phyloP scores from a whole-genome alignment of 2,888 invertebrate genomes.

The Plusia festucae region DNA sequence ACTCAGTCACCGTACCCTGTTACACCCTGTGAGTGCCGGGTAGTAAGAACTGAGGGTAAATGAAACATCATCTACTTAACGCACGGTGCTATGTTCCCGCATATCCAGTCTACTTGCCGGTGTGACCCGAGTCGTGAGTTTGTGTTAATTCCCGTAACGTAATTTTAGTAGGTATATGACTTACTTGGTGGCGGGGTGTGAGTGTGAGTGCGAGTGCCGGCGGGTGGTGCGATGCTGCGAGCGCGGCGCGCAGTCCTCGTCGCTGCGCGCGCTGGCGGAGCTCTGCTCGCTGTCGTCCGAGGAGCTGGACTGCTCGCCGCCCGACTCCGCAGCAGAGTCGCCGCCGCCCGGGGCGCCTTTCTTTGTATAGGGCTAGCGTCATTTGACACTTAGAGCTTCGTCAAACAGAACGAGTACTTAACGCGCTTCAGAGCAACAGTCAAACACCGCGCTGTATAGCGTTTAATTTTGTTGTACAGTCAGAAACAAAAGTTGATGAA shows the following conservation, averaged over 20 bases:
- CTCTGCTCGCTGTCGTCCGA: slow-evolving; percentile 79
- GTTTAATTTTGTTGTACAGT: no score
- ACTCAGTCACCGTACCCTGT: no score
- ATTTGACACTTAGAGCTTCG: slow-evolving; percentile 44
- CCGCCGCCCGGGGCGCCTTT: slow-evolving; percentile 78
- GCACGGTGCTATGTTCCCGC: no score
- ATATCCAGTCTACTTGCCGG: no score
- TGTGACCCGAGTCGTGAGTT: no score
- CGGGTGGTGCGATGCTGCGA: slow-evolving; percentile 43
- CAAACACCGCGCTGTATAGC: no score
- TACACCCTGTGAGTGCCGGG: no score
- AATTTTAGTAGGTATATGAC: slow-evolving; percentile 28
- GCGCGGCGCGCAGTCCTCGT: slow-evolving; percentile 73
- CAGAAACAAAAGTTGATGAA: no score
- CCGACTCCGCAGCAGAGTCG: slow-evolving; percentile 67
- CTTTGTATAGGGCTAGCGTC: slow-evolving; percentile 71
- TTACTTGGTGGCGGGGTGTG: slow-evolving; percentile 62
- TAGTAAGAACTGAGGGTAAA: no score
- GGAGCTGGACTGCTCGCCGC: slow-evolving; percentile 72
- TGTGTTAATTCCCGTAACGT: no score
- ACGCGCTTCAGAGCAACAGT: no score
- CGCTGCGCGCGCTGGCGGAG: slow-evolving; percentile 76
- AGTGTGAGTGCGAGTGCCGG: slow-evolving; percentile 46
- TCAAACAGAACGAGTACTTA: neutral
- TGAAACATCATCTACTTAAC: no score